Percentiles rank a stretch among this genome's conserved stretches.
Conservation (phyloP, 2,888 invertebrate genomes). For the Nomada ferruginata region DNA sequence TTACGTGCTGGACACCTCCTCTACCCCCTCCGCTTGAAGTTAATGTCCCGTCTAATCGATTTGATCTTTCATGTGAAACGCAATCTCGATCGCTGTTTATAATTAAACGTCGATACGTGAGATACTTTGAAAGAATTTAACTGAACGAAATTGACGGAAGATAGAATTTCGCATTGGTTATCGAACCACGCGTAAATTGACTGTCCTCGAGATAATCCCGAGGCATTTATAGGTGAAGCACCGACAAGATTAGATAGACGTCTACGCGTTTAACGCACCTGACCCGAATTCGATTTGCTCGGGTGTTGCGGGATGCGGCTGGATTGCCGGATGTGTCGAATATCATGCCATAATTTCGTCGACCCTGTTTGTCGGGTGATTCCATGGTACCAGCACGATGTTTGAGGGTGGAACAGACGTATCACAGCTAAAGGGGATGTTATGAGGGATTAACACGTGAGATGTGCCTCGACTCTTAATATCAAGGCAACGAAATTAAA, state of each 20-base stretch:
- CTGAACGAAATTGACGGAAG: not conserved
- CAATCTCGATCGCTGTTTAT: no score
- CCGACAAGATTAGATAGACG: slow-evolving; percentile 41
- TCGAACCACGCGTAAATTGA: no score
- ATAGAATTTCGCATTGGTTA: not conserved
- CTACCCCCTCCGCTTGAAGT: not conserved
- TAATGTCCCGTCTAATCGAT: slow-evolving; percentile 12
- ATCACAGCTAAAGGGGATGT: slow-evolving; percentile 27
- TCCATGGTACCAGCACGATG: slow-evolving; percentile 25
- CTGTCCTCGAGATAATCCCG: slow-evolving; percentile 7
- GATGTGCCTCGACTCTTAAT: not conserved
- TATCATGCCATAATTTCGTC: slow-evolving; percentile 60
- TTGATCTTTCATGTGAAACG: not conserved
- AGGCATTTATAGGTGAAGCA: slow-evolving; percentile 33
- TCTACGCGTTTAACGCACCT: slow-evolving; percentile 28
- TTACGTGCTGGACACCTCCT: not conserved
- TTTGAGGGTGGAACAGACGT: slow-evolving; percentile 31
- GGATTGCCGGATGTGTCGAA: slow-evolving; percentile 59
- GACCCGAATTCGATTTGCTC: slow-evolving; percentile 59
- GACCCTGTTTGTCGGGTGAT: slow-evolving; percentile 49
- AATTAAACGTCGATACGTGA: no score
- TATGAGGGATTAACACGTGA: slow-evolving; percentile 29
- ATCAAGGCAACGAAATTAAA: not conserved
- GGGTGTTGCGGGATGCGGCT: slow-evolving; percentile 53
- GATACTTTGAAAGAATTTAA: not conserved